Evolutionary conservation across 2,888 invertebrate species (phyloP), one percentile per base, ranked within the genome.

Genomic region (Tromatobia lineatoria): DNA sequence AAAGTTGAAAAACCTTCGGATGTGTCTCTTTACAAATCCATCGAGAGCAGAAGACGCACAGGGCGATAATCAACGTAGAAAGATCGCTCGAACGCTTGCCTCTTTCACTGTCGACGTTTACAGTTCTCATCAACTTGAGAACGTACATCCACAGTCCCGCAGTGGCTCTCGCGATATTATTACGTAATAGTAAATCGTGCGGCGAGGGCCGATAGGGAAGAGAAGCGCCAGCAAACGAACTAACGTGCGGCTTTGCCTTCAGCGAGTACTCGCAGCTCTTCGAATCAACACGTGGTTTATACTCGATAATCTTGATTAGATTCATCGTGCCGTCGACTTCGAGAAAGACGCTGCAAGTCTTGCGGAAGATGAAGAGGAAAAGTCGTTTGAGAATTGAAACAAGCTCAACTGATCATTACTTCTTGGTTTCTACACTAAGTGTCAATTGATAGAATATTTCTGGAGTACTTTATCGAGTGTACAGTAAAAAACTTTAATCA

Each of bases 201-300:
- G 54, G 13, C 47, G 61, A 23, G 47, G 23, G 11, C 2, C 25
- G 67, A 54, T 2, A 50, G 20, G 29, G 20, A n/a, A 59, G 29
- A 66, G 69, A 38, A 3, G 15, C n/a, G 64, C 29, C 20, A 18
- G 11, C 50, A 54, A 38, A n/a, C 8, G 4, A 54, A 25, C 23
- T 6, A 52, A 38, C n/a, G 3, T 34, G 23, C 25, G 18, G 45
- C 38, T 23, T 38, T 10, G 25, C n/a, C 29, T 59, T 59, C n/a
- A 13, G n/a, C 23, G 2, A 64, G 57, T 47, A 47, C 29, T 69
- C 71, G 61, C 50, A 42, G 67, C 57, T 29, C 38, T 57, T 82
- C 42, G 80, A 73, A 82, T 80, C 85, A 85, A 82, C 85, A 85
- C 80, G 85, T 85, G 85, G 85, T 80, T 73, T 23, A 20, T 38